Conservation (phyloP, 2,888 invertebrate species). For the Tipula confusa region DNA sequence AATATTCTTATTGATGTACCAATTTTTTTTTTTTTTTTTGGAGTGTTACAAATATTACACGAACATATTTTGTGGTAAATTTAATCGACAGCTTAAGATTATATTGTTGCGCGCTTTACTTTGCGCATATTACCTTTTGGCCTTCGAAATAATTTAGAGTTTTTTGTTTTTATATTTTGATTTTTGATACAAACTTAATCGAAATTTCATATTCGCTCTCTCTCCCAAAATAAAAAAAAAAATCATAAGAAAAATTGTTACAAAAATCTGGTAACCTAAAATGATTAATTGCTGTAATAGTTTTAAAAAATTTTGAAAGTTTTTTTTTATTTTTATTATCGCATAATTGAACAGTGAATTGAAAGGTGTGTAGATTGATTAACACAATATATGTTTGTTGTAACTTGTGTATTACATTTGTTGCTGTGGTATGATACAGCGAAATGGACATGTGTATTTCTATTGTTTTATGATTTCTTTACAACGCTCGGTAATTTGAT, state of each 20-base stretch:
- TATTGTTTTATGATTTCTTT: not conserved
- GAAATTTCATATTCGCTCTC: not conserved
- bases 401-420: not conserved
- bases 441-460: not conserved
- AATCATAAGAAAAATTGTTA: not conserved
- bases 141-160: not conserved
- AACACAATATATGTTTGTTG: not conserved
- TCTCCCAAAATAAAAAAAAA: conserved; percentile 6
- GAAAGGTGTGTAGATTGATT: conserved; percentile 20
- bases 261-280: not conserved
- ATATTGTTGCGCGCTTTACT: not conserved
- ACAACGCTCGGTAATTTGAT: not conserved
- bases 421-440: not conserved
- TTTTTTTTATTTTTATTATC: not conserved
- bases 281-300: conserved; percentile 7
- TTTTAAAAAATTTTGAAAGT: not conserved
- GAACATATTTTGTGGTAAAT: not conserved
- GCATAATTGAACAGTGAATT: conserved; percentile 9
- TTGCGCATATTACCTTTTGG: not conserved
- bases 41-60: not conserved
- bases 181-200: not conserved
- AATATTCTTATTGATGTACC: not conserved
- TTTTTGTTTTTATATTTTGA: not conserved
- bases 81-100: not conserved
- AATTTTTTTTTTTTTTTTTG: not conserved